phyloP scores from a whole-genome alignment of 2,113 vertebrate species.

The Chrysochloris asiatica region DNA sequence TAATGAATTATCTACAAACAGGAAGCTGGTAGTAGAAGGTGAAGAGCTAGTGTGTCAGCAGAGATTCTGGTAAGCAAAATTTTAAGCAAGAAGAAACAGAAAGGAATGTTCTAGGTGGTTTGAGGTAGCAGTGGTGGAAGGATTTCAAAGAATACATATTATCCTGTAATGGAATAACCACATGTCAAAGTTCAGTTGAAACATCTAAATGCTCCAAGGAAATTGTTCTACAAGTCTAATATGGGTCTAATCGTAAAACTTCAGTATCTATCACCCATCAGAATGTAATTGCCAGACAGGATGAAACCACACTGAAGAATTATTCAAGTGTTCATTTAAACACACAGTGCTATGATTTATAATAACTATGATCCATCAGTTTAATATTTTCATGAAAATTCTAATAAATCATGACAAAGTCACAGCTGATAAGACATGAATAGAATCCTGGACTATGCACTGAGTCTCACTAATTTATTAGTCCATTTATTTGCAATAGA shows the following conservation, averaged over 20 bases:
- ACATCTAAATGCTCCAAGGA: not conserved
- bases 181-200: not conserved
- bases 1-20: not conserved
- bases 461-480: slow-evolving; percentile 39
- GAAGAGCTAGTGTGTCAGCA: not conserved
- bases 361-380: slow-evolving; percentile 25
- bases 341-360: not conserved
- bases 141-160: not conserved
- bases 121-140: not conserved
- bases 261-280: not conserved
- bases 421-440: not conserved
- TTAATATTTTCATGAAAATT: slow-evolving; percentile 45
- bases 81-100: not conserved
- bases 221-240: not conserved
- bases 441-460: not conserved
- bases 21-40: not conserved
- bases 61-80: not conserved
- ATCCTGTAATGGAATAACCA: not conserved
- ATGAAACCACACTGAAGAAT: not conserved
- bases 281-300: not conserved
- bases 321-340: not conserved
- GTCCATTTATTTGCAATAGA: slow-evolving; percentile 34
- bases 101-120: not conserved
- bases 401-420: slow-evolving; percentile 37
- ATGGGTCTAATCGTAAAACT: not conserved